Percentiles rank a stretch among this genome's conserved stretches.
These are phyloP conservation scores for Scaptomyza cyrtandrae DNA, from an alignment of 2,888 invertebrate species.

Conservation along the genomic window DNA sequence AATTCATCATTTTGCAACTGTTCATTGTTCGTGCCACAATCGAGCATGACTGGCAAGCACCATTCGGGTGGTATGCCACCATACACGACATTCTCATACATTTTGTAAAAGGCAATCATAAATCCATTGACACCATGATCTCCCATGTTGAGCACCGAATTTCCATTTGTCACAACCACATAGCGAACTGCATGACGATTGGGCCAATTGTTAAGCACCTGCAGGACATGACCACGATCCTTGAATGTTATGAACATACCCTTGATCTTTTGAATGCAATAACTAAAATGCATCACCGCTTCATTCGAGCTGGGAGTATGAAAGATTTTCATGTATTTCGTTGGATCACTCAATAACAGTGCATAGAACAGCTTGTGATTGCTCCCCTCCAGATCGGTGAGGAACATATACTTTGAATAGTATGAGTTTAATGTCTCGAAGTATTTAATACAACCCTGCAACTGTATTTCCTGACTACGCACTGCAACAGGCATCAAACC, in stretches of 20 bases:
- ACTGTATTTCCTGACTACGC: constrained; percentile 35
- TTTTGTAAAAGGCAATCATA: constrained; percentile 15
- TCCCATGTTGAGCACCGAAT: constrained; percentile 35
- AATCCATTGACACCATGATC: constrained; percentile 45
- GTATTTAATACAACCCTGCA: constrained; percentile 10
- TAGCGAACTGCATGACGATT: constrained; percentile 21
- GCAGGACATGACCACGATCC: constrained; percentile 56
- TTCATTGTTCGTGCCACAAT: constrained; percentile 63
- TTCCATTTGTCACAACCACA: constrained; percentile 53
- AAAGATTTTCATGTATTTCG: constrained; percentile 32
- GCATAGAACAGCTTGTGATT: constrained; percentile 48
- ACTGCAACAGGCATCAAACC: constrained; percentile 49
- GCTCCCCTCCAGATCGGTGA: constrained; percentile 9
- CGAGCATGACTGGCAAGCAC: constrained; percentile 54
- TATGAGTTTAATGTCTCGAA: background rate
- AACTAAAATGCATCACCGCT: constrained; percentile 17
- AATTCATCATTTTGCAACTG: background rate
- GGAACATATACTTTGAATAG: constrained; percentile 16
- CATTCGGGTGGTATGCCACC: constrained; percentile 54
- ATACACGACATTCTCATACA: constrained; percentile 40
- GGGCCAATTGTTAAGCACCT: constrained; percentile 60
- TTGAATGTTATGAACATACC: constrained; percentile 51
- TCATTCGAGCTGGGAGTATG: background rate
- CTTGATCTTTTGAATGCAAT: background rate
- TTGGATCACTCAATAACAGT: constrained; percentile 35